phyloP scores from a whole-genome alignment of 2,113 vertebrate species.

The Colistium nudipinnis region DNA sequence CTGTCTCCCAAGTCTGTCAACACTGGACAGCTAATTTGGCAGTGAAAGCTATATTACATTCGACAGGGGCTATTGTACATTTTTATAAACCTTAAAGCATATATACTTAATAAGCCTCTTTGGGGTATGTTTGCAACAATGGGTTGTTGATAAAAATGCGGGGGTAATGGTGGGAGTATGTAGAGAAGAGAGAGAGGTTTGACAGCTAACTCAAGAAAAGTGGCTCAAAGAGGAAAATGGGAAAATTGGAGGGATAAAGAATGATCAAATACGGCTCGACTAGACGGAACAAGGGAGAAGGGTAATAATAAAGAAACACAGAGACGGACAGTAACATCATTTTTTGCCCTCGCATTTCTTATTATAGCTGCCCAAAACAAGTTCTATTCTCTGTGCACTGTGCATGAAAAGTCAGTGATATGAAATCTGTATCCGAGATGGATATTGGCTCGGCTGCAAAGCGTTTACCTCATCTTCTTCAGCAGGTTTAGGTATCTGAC shows the following conservation, averaged over 20 bases:
- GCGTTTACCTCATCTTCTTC: slow-evolving; percentile 43
- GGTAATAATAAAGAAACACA: slow-evolving; percentile 42
- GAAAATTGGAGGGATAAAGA: not conserved
- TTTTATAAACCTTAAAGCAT: slow-evolving; percentile 11
- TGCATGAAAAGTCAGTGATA: slow-evolving; percentile 63
- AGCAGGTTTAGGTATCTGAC: slow-evolving; percentile 42
- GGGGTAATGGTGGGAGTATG: not conserved
- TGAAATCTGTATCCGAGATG: slow-evolving; percentile 61
- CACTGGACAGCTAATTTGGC: slow-evolving; percentile 32
- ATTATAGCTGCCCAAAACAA: slow-evolving; percentile 35
- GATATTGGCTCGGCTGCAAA: slow-evolving; percentile 46
- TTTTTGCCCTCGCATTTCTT: slow-evolving; percentile 40
- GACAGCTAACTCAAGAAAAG: not conserved
- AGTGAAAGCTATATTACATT: slow-evolving; percentile 28
- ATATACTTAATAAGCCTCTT: not conserved
- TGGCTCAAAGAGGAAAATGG: not conserved
- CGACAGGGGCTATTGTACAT: slow-evolving; percentile 23
- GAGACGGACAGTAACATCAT: slow-evolving; percentile 39
- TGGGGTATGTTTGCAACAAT: not conserved
- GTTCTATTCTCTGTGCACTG: slow-evolving; percentile 44
- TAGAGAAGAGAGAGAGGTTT: not conserved
- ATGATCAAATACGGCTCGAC: not conserved
- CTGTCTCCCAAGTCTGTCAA: slow-evolving; percentile 23
- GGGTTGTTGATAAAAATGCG: too few relatives aligned
- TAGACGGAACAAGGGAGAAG: not conserved